Conservation (phyloP, 2,888 invertebrate genomes). For the Sicus ferrugineus region DNA sequence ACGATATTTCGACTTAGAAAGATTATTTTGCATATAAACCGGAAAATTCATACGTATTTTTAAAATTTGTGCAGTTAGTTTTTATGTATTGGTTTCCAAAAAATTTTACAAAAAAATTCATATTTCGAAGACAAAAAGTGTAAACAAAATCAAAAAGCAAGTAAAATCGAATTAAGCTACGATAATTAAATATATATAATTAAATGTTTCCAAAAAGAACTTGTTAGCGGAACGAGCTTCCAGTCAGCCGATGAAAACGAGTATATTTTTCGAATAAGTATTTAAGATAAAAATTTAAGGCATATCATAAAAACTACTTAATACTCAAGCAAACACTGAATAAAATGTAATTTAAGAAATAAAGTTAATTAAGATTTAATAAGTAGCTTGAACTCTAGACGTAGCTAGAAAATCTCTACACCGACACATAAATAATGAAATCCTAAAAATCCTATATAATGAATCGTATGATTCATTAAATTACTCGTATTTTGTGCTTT, state of each 20-base stretch:
- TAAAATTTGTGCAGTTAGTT: too few relatives aligned
- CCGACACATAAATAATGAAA: neutral
- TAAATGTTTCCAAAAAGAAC: too few relatives aligned
- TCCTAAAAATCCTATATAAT: too few relatives aligned
- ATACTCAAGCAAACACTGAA: neutral
- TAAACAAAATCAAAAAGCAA: neutral
- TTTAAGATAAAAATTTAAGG: neutral
- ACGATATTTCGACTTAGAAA: neutral
- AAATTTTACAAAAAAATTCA: neutral
- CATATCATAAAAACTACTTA: neutral
- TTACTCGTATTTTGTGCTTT: too few relatives aligned
- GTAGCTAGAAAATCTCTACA: neutral
- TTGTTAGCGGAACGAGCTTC: neutral
- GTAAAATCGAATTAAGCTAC: too few relatives aligned
- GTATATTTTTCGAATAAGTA: conserved; percentile 1
- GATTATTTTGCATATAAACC: too few relatives aligned
- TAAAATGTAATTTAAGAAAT: neutral
- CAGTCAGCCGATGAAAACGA: neutral
- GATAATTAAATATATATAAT: neutral
- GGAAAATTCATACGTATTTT: too few relatives aligned
- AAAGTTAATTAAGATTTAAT: neutral
- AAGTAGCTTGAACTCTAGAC: neutral
- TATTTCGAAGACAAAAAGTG: neutral
- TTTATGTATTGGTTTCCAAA: too few relatives aligned
- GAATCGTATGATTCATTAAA: too few relatives aligned